A percentile compares a stretch with the other conserved stretches of the same genome.
Evolutionary conservation across 2,113 vertebrate genomes (phyloP).

Genomic region (Saccopteryx bilineata): DNA sequence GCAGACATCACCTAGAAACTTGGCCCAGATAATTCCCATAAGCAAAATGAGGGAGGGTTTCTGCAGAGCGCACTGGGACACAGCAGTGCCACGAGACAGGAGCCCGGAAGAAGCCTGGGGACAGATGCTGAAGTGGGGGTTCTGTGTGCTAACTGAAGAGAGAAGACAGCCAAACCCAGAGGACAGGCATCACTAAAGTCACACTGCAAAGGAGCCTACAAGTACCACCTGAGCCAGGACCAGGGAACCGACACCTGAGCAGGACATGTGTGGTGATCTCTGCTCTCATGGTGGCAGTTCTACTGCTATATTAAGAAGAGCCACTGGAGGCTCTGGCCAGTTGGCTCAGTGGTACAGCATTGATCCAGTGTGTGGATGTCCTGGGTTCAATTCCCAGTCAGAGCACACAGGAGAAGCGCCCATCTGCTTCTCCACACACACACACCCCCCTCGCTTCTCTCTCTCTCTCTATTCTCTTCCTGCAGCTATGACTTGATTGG

Average conservation of each 20-base stretch:
- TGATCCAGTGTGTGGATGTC: too few relatives aligned
- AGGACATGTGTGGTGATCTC: background rate
- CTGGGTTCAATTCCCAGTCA: too few relatives aligned
- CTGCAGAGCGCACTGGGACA: background rate
- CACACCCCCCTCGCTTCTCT: too few relatives aligned
- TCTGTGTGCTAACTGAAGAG: background rate
- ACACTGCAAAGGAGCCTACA: background rate
- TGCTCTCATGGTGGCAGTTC: background rate
- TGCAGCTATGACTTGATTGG: too few relatives aligned
- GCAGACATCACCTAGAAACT: conserved; percentile 48
- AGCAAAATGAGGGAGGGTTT: conserved; percentile 19
- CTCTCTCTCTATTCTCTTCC: too few relatives aligned
- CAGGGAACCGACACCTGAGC: background rate
- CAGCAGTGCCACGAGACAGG: background rate
- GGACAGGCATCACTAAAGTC: background rate
- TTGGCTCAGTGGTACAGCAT: too few relatives aligned
- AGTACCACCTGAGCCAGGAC: background rate
- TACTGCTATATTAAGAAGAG: background rate
- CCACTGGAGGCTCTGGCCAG: too few relatives aligned
- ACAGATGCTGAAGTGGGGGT: background rate
- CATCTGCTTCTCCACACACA: too few relatives aligned
- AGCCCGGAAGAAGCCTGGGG: background rate
- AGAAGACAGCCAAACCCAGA: background rate
- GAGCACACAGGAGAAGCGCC: too few relatives aligned
- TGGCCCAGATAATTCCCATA: conserved; percentile 27